Evolutionary conservation across 2,888 invertebrate genomes (phyloP).

Genomic region (Opisthograptis luteolata): DNA sequence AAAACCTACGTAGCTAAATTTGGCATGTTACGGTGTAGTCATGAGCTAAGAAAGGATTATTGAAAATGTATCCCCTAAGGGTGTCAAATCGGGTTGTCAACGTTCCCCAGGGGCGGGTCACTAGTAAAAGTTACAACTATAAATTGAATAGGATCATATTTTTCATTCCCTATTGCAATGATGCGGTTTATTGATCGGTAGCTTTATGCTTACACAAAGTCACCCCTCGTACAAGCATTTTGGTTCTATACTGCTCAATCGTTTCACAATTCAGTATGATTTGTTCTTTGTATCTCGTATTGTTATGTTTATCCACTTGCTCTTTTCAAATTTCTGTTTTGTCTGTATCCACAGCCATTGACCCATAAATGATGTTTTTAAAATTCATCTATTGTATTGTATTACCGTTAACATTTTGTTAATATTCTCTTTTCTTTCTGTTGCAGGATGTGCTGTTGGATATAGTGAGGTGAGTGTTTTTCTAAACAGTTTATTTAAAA

Average conservation of each 20-base stretch:
- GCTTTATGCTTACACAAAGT: background rate
- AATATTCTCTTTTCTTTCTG: slow-evolving; percentile 27
- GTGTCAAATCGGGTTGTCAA: too few species aligned
- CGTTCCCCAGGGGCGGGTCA: too few species aligned
- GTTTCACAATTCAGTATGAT: slow-evolving; percentile 23
- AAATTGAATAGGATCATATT: too few species aligned
- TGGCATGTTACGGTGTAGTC: too few species aligned
- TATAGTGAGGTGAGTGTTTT: slow-evolving; percentile 29
- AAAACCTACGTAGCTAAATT: too few species aligned
- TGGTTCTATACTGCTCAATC: slow-evolving; percentile 19
- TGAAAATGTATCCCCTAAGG: too few species aligned
- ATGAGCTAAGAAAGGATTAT: too few species aligned
- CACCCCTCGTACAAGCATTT: slow-evolving; percentile 28
- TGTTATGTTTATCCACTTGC: slow-evolving; percentile 14
- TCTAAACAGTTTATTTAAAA: too few species aligned
- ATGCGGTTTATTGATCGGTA: slow-evolving; percentile 28
- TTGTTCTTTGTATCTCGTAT: slow-evolving; percentile 9
- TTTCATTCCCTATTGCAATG: slow-evolving; percentile 15
- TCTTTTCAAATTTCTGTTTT: slow-evolving; percentile 5
- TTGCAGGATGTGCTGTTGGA: slow-evolving; percentile 49
- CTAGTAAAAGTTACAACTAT: too few species aligned
- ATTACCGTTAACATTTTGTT: slow-evolving; percentile 11
- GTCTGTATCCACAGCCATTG: background rate
- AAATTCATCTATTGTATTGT: slow-evolving; percentile 2
- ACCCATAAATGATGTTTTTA: slow-evolving; percentile 1